These are phyloP conservation scores for Perizoma flavofasciatum DNA, from an alignment of 2,888 invertebrate genomes.

Conservation along the genomic window DNA sequence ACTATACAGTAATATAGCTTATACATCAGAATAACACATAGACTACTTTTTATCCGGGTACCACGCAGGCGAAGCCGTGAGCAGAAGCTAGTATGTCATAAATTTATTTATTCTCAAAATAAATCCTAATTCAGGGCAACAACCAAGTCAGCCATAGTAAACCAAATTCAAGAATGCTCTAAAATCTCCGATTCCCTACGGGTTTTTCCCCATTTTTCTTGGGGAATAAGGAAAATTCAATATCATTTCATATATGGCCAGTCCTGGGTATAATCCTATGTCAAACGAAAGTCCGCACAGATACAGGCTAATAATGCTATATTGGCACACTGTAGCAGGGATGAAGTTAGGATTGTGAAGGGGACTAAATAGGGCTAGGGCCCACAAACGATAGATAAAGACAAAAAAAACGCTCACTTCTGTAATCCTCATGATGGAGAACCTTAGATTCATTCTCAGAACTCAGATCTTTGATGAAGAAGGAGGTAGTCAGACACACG, in stretches of 20 bases:
- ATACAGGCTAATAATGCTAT: conserved; percentile 38
- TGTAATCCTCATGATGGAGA: no score
- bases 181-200: background rate
- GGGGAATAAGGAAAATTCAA: conserved; percentile 29
- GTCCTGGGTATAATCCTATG: conserved; percentile 34
- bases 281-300: conserved; percentile 38
- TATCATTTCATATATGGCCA: conserved; percentile 32
- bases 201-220: conserved; percentile 3
- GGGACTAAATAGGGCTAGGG: background rate
- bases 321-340: conserved; percentile 28
- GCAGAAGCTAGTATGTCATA: no score
- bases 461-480: no score
- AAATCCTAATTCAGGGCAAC: background rate
- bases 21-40: no score
- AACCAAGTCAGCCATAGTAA: background rate
- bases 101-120: background rate
- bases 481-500: no score
- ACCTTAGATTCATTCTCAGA: no score
- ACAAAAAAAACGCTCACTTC: no score
- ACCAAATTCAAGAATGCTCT: background rate
- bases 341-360: background rate
- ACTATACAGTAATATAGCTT: no score
- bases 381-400: no score
- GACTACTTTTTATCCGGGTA: no score
- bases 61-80: no score